These are phyloP conservation scores for Apocrypta bakeri DNA, from an alignment of 1,140 invertebrate species.

Conservation along the genomic window DNA sequence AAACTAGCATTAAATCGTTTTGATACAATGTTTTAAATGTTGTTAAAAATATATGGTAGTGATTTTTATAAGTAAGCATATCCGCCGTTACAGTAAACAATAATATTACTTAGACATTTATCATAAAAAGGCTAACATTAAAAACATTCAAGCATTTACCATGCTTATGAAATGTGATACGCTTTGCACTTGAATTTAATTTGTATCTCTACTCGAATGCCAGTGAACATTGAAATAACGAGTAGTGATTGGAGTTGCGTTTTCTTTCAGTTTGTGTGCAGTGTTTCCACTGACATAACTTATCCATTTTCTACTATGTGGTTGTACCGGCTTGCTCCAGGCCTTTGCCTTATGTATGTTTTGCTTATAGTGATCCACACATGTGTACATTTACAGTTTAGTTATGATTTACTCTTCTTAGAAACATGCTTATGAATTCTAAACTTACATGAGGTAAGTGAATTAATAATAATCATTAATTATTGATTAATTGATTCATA, in stretches of 20 bases:
- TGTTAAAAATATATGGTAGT: conserved; percentile 26
- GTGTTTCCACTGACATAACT: conserved; percentile 52
- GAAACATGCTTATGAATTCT: conserved; percentile 41
- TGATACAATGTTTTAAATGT: background rate
- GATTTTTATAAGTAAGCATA: conserved; percentile 35
- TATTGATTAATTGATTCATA: conserved; percentile 3
- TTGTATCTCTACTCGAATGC: conserved; percentile 65
- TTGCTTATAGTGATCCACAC: conserved; percentile 22
- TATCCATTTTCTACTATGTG: conserved; percentile 56
- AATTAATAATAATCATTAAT: conserved; percentile 11
- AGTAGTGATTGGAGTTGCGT: conserved; percentile 73
- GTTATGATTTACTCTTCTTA: conserved; percentile 22
- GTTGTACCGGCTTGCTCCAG: conserved; percentile 75
- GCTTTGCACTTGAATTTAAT: conserved; percentile 39
- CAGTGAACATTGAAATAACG: conserved; percentile 63
- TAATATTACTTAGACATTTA: background rate
- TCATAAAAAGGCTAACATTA: background rate
- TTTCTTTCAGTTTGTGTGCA: conserved; percentile 57
- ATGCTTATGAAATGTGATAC: conserved; percentile 44
- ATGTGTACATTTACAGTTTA: conserved; percentile 22
- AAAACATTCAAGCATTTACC: conserved; percentile 17
- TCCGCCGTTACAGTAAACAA: background rate
- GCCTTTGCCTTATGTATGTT: conserved; percentile 56
- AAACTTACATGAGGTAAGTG: conserved; percentile 18
- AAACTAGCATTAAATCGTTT: background rate